These are phyloP conservation scores for Spisula solida DNA, from an alignment of 2,888 invertebrate species.

Conservation along the genomic window DNA sequence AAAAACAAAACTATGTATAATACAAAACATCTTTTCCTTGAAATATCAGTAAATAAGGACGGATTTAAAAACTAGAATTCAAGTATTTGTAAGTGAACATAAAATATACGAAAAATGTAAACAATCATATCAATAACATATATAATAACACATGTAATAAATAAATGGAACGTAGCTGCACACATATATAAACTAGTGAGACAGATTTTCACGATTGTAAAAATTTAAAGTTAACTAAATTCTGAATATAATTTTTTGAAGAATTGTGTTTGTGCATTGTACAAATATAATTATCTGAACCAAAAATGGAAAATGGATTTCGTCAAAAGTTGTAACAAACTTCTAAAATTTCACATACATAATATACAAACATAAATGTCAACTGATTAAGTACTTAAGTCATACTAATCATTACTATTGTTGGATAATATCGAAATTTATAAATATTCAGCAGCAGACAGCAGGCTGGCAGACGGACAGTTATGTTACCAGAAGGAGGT, in stretches of 20 bases:
- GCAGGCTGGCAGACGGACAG: neutral
- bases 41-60: neutral
- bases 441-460: neutral
- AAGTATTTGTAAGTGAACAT: neutral
- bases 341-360: no score
- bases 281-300: neutral
- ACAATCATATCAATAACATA: neutral
- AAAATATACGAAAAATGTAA: neutral
- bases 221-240: neutral
- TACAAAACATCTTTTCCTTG: neutral
- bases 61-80: constrained; percentile 10
- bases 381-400: neutral
- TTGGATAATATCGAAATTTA: neutral
- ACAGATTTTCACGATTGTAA: neutral
- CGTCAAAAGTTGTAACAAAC: neutral
- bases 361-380: neutral
- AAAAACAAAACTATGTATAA: neutral
- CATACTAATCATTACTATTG: neutral
- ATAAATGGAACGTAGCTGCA: constrained; percentile 7
- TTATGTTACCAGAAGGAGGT: no score
- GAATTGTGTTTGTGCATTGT: neutral
- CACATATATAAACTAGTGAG: neutral
- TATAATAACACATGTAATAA: neutral
- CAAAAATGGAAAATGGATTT: neutral
- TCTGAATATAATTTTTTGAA: neutral